phyloP scores from a whole-genome alignment of 2,113 vertebrate genomes.

The Zapornia atra region DNA sequence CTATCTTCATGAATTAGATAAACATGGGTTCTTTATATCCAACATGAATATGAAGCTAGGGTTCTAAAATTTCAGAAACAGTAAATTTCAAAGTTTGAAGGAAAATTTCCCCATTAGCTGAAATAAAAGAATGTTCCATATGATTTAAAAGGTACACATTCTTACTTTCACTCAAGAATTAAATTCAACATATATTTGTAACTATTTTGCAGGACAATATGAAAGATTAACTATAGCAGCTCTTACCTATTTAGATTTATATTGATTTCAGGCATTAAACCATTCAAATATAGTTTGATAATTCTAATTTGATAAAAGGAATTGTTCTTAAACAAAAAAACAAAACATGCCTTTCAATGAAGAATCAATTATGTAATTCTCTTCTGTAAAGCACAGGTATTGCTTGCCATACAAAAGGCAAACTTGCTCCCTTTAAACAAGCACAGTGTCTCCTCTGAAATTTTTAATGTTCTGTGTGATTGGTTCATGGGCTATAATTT shows the following conservation, averaged over 20 bases:
- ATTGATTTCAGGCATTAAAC: background rate
- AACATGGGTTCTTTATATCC: background rate
- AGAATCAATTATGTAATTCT: background rate
- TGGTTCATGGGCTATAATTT: background rate
- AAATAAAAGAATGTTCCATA: background rate
- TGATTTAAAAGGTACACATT: background rate
- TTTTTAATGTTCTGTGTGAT: background rate
- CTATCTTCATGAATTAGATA: background rate
- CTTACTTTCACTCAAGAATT: background rate
- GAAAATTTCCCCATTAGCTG: background rate
- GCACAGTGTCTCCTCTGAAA: background rate
- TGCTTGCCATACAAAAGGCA: background rate
- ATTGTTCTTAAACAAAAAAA: background rate
- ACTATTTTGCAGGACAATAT: background rate
- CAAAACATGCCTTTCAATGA: rapidly evolving
- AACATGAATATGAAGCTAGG: background rate
- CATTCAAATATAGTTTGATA: background rate
- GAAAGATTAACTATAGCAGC: background rate
- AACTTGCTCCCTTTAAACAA: background rate
- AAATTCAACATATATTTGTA: background rate
- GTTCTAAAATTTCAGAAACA: background rate
- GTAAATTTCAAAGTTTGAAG: background rate
- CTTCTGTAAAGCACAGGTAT: background rate
- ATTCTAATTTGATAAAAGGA: background rate
- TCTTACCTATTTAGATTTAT: conserved; percentile 72